Base-by-base conservation (phyloP, 2,888 invertebrate species). In the Ennomos erosarius region DNA sequence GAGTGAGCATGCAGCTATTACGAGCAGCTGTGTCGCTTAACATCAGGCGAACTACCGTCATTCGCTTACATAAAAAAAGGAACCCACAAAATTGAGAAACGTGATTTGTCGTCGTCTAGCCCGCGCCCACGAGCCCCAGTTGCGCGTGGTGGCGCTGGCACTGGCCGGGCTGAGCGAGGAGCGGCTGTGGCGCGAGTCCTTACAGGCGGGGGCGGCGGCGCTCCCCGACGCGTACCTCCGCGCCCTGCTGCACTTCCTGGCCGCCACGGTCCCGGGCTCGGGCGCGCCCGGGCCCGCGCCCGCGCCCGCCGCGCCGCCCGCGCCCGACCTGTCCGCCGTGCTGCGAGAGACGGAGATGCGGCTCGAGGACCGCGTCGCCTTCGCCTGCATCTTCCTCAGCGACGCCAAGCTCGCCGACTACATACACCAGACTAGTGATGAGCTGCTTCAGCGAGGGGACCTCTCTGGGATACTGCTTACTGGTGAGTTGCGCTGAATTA, bases 211-310 rank as follows among this genome's bases (percentile, higher is more conserved):
- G 94, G 94, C n/a, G 97, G 98, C 0, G 95, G 51, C 94, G 94
- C 10, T 97, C 98, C 93, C 96, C 98, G 0, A 53, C 53, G 37
- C 53, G 10, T 98, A 99, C 89, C 94, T 99, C 64, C 94, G 97
- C 75, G 97, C 97, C 8, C 96, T 98, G 83, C 98, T 99, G 91
- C 95, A 96, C 47, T 99, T 99, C 64, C 93, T 99, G 62, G 97
- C 98, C 0, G 95, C 96, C 36, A 96, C 97, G 51, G 94, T 78
- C 50, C 76, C 79, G 16, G 16, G 16, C 13, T 80, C 84, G 59
- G 72, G 65, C 63, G 71, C 68, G 49, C 72, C 65, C 95, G 96
- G 2, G 93, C 95, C 52, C 95, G 96, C 66, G 33, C 55, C 59
- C 69, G 36, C 69, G 59, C 16, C 68, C 66, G 36, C 68, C 71